A percentile compares a stretch with the other conserved stretches of the same genome.
Conservation (phyloP, 2,113 vertebrate species). For the Rhea pennata region DNA sequence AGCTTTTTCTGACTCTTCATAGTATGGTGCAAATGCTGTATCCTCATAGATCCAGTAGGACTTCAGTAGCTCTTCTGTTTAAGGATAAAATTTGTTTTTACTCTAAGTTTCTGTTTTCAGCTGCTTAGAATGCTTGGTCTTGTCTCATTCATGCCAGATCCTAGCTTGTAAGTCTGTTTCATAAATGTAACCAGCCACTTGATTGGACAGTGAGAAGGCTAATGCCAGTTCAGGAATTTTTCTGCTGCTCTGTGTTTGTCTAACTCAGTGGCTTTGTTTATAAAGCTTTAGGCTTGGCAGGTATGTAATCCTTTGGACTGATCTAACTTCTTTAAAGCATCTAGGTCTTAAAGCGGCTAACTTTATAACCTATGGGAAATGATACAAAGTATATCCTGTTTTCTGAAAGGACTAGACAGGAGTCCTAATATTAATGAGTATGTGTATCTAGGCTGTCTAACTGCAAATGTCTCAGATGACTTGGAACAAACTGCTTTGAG, state of each 20-base stretch:
- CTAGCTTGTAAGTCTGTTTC: background rate
- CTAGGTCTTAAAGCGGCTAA: background rate
- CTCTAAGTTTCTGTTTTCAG: background rate
- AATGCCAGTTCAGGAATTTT: background rate
- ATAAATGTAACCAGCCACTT: background rate
- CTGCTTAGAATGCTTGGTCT: background rate
- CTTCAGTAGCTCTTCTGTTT: background rate
- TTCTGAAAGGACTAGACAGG: background rate
- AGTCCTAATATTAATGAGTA: background rate
- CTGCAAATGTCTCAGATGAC: conserved; percentile 12
- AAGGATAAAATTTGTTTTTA: background rate
- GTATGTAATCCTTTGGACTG: background rate
- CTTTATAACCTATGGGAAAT: background rate
- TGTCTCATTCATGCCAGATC: background rate
- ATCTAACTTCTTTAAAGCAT: background rate
- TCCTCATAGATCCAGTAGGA: background rate
- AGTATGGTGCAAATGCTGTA: background rate
- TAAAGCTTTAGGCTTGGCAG: conserved; percentile 14
- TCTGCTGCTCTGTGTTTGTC: background rate
- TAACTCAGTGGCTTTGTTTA: conserved; percentile 14
- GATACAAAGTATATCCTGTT: background rate
- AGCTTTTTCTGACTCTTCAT: background rate
- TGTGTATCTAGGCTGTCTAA: conserved; percentile 7
- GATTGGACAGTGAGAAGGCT: background rate
- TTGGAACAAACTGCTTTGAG: conserved; percentile 30